Evolutionary conservation across 2,797 vertebrate species (phyloP), one percentile per base, ranked within the genome.

Genomic region (Adelosebastes latens): DNA sequence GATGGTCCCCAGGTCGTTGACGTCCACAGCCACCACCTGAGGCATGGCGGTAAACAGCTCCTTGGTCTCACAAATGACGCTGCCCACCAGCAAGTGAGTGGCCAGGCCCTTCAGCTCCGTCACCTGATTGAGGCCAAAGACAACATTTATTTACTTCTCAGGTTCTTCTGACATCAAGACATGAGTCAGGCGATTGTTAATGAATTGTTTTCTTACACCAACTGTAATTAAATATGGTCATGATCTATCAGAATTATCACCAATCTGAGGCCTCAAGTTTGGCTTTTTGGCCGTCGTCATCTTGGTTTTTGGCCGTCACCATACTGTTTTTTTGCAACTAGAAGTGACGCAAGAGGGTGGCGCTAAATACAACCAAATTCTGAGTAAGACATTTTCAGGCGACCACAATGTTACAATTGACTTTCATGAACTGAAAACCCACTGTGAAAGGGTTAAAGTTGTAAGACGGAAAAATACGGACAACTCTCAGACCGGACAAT

Each of bases 51-150:
- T 98, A 88, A 99, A 99, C 67, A 99, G 94, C 81, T 99, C 98
- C 94, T 99, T 99, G 69, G 98, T 99, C 92, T 99, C 99, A 60
- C 98, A 99, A 87, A 97, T 99, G 67, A 99, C 98, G 1, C 97
- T 99, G 88, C 99, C 99, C 67, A 99, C 98, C 82, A 99, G 95
- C 87, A 98, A 95, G 88, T 99, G 98, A 68, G 96, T 97, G n/a
- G 98, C 97, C 79, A 99, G 95, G 32, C 99, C 98, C 93, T 99
- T 99, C 82, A 99, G 94, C 94, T 99, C 99, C 0, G 97, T 98
- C 93, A 99, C 99, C 99, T 99, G 81, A 76, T 55, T 11, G 73
- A 80, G 1, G 5, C 9, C 71, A 34, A 70, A 82, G 3, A 70
- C 20, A 65, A 55, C 3, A n/a, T 42, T 20, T 24, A 49, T 59